Percentiles rank a stretch among this genome's conserved stretches.
phyloP scores from a whole-genome alignment of 2,888 invertebrate genomes.

The Rhagonycha fulva region DNA sequence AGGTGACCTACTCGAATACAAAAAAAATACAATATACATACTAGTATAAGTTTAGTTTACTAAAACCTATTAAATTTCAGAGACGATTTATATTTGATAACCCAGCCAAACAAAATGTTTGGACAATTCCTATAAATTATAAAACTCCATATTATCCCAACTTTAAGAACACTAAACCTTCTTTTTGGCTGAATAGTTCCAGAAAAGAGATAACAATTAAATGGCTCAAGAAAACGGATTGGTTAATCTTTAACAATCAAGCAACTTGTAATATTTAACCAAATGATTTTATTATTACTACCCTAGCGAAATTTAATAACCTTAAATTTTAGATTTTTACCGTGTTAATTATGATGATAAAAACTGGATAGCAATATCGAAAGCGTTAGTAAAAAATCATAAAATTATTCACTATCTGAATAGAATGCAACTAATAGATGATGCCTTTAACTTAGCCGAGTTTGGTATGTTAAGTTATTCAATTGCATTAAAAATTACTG shows the following conservation, averaged over 20 bases:
- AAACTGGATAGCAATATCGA: constrained; percentile 55
- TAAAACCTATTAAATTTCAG: neutral
- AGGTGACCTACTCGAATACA: neutral
- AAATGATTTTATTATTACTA: neutral
- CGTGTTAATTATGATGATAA: constrained; percentile 51
- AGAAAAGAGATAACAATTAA: neutral
- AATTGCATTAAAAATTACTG: constrained; percentile 60
- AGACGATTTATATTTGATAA: neutral
- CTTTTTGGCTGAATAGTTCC: neutral
- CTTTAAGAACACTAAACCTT: neutral
- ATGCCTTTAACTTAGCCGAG: constrained; percentile 57
- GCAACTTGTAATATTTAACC: constrained; percentile 7
- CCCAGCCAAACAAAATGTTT: neutral
- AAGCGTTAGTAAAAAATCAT: constrained; percentile 50
- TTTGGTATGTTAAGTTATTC: constrained; percentile 61
- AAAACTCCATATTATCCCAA: neutral
- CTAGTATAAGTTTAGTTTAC: too few relatives aligned
- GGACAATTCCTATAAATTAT: neutral
- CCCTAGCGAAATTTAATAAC: neutral
- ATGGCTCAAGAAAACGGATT: neutral
- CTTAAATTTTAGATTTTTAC: constrained; percentile 44
- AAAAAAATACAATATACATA: too few relatives aligned
- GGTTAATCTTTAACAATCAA: constrained; percentile 49
- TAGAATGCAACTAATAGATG: constrained; percentile 61
- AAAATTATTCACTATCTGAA: constrained; percentile 60